phyloP scores from a whole-genome alignment of 2,888 invertebrate species.

The Dermolepida albohirtum region DNA sequence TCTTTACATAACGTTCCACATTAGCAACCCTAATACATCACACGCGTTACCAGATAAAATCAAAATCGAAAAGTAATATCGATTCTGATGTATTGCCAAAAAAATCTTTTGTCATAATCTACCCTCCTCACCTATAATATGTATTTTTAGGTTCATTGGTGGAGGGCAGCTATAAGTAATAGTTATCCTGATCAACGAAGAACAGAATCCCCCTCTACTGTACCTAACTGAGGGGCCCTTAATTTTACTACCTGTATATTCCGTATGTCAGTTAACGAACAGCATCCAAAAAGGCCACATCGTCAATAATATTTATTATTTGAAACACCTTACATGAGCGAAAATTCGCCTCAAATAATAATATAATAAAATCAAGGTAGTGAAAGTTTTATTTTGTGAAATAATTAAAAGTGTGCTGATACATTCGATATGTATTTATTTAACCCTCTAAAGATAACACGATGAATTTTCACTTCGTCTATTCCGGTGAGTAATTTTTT shows the following conservation, averaged over 20 bases:
- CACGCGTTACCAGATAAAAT: constrained; percentile 40
- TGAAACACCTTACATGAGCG: not conserved
- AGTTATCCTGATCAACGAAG: constrained; percentile 51
- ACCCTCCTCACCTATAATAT: constrained; percentile 49
- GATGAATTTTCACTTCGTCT: constrained; percentile 13
- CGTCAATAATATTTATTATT: constrained; percentile 20
- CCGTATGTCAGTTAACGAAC: constrained; percentile 50
- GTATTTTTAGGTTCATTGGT: constrained; percentile 47
- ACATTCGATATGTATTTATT: not conserved
- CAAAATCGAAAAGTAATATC: constrained; percentile 58
- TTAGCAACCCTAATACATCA: constrained; percentile 2
- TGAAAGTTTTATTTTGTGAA: not conserved
- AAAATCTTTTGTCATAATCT: constrained; percentile 53
- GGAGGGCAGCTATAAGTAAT: constrained; percentile 53
- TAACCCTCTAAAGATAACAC: not conserved
- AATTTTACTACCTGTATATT: constrained; percentile 54
- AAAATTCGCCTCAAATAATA: not conserved
- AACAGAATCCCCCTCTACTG: constrained; percentile 48
- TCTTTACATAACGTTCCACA: constrained; percentile 20
- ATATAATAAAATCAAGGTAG: not conserved
- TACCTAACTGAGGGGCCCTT: constrained; percentile 48
- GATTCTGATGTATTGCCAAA: constrained; percentile 54
- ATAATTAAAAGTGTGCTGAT: not conserved
- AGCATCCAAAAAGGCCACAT: constrained; percentile 50
- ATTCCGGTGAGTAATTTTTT: constrained; percentile 6